A percentile compares a stretch with the other conserved stretches of the same genome.
These are phyloP conservation scores for Hoplostethus mediterraneus DNA, from an alignment of 2,797 vertebrate species.

Conservation along the genomic window DNA sequence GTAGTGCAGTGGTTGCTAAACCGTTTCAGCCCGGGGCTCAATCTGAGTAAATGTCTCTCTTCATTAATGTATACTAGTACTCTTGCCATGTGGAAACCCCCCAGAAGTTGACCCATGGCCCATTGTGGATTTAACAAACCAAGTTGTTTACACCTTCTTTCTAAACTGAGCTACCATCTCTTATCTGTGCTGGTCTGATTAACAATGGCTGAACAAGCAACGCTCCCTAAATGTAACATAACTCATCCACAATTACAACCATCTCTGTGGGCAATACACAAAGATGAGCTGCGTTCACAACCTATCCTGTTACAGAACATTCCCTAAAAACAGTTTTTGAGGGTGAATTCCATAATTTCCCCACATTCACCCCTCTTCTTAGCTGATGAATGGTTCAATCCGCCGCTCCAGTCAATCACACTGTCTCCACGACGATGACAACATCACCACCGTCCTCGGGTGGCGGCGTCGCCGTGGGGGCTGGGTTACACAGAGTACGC, in stretches of 20 bases:
- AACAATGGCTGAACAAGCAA: slow-evolving; percentile 2
- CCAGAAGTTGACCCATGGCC: no score
- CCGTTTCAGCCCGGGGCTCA: background rate
- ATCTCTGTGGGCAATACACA: background rate
- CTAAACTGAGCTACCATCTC: no score
- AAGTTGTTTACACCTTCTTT: no score
- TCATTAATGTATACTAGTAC: background rate
- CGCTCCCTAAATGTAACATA: slow-evolving; percentile 4
- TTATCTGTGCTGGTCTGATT: slow-evolving; percentile 15
- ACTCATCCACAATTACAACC: background rate
- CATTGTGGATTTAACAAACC: no score
- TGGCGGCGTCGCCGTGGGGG: slow-evolving; percentile 43
- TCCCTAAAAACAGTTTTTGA: slow-evolving; percentile 13
- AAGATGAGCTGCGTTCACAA: background rate
- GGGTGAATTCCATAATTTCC: background rate
- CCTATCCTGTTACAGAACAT: slow-evolving; percentile 7
- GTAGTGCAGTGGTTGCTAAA: background rate
- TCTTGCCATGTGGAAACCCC: background rate
- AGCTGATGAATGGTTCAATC: slow-evolving; percentile 4
- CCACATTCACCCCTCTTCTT: background rate
- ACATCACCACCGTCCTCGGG: slow-evolving; percentile 67
- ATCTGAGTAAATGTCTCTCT: background rate
- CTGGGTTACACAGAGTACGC: slow-evolving; percentile 65
- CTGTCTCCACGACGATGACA: slow-evolving; percentile 81
- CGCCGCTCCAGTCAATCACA: slow-evolving; percentile 56